phyloP scores from a whole-genome alignment of 1,140 invertebrate genomes.

The Drosophila pectinifera region DNA sequence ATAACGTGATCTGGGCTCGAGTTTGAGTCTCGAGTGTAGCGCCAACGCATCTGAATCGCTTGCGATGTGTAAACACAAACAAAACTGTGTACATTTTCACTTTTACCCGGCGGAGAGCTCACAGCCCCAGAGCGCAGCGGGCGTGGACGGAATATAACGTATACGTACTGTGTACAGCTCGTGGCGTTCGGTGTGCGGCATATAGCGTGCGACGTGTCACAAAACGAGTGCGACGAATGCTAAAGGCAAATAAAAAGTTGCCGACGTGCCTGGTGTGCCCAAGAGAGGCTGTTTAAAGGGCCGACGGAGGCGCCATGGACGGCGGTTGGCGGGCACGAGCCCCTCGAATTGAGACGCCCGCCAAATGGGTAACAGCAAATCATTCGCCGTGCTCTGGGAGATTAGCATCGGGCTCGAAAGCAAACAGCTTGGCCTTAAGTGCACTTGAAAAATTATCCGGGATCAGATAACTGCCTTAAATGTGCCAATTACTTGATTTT shows the following conservation, averaged over 20 bases:
- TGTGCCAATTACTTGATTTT: not conserved
- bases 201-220: slow-evolving; percentile 44
- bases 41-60: slow-evolving; percentile 42
- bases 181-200: slow-evolving; percentile 19
- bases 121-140: slow-evolving; percentile 20
- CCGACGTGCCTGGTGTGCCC: slow-evolving; percentile 69
- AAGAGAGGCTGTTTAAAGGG: slow-evolving; percentile 22
- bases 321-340: slow-evolving; percentile 34
- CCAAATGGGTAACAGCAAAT: slow-evolving; percentile 29
- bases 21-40: slow-evolving; percentile 17
- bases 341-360: slow-evolving; percentile 24
- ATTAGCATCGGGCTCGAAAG: slow-evolving; percentile 36
- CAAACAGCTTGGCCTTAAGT: slow-evolving; percentile 19
- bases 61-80: slow-evolving; percentile 71
- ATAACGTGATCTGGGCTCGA: slow-evolving; percentile 60
- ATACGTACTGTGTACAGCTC: slow-evolving; percentile 6
- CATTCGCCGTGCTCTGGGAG: slow-evolving; percentile 31
- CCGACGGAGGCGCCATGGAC: not conserved
- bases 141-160: slow-evolving; percentile 30
- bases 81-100: slow-evolving; percentile 79
- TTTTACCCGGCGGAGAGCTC: slow-evolving; percentile 48
- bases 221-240: slow-evolving; percentile 39
- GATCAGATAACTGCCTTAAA: not conserved
- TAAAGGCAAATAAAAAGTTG: slow-evolving; percentile 77
- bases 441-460: slow-evolving; percentile 26